Percentiles rank a stretch among this genome's conserved stretches.
phyloP scores from a whole-genome alignment of 2,797 vertebrate genomes.

The Phalloptychus januarius region DNA sequence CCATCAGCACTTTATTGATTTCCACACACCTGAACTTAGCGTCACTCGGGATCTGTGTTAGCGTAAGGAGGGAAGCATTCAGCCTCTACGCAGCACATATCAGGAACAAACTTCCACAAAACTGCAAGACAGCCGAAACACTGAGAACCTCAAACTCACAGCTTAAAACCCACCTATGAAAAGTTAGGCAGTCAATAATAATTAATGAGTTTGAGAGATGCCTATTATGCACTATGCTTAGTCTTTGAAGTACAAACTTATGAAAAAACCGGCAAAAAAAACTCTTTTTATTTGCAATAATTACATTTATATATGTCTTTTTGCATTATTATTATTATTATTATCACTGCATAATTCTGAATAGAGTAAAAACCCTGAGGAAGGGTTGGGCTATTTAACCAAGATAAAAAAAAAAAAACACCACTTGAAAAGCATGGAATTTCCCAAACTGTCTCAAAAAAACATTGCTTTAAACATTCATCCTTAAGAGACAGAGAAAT shows the following conservation, averaged over 20 bases:
- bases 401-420: background rate
- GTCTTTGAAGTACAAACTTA: background rate
- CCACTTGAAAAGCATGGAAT: background rate
- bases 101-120: no score
- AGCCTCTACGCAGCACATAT: no score
- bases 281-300: background rate
- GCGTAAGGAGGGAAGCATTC: background rate
- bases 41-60: background rate
- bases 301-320: no score
- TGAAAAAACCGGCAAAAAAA: no score
- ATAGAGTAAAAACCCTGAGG: background rate
- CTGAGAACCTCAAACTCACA: no score
- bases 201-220: no score
- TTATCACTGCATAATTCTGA: background rate
- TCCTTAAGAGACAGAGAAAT: background rate
- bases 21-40: background rate
- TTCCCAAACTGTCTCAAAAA: background rate
- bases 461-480: background rate
- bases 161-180: no score
- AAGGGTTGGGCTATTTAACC: background rate
- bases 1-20: background rate
- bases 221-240: no score
- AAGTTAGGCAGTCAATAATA: no score
- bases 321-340: no score
- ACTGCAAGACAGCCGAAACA: no score